These are phyloP conservation scores for Ptyas mucosa DNA, from an alignment of 2,113 vertebrate genomes.

Conservation along the genomic window DNA sequence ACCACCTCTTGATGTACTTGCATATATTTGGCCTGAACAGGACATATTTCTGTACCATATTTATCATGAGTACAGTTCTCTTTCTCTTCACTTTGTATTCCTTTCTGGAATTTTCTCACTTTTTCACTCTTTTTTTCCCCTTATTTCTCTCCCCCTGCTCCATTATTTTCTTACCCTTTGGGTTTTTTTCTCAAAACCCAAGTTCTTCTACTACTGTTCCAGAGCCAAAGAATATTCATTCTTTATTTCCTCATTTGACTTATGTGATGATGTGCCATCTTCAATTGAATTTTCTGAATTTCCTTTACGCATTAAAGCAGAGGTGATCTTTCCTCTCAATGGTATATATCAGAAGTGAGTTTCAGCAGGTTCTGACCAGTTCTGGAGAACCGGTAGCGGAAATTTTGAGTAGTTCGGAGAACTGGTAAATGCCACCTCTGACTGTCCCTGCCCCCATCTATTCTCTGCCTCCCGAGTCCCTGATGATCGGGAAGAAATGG, in stretches of 20 bases:
- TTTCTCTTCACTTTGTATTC: background rate
- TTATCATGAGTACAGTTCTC: background rate
- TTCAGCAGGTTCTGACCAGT: too few species aligned
- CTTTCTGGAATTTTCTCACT: background rate
- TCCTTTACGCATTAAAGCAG: background rate
- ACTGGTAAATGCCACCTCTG: too few species aligned
- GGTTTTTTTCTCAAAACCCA: too few species aligned
- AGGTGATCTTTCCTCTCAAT: background rate
- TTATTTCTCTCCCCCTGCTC: accelerated
- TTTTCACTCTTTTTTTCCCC: background rate
- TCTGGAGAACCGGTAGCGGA: too few species aligned
- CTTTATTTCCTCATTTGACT: background rate
- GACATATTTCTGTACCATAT: too few species aligned
- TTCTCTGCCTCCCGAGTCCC: too few species aligned
- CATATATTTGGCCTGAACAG: background rate
- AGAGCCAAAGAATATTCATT: background rate
- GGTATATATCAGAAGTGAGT: too few species aligned
- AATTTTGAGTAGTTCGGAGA: too few species aligned
- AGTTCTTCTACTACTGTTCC: background rate
- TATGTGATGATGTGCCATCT: too few species aligned
- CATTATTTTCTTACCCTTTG: background rate
- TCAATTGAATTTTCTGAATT: too few species aligned
- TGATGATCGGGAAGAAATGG: too few species aligned
- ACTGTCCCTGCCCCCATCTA: too few species aligned
- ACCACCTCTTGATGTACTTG: background rate